phyloP scores from a whole-genome alignment of 1,140 invertebrate species.

The Melitaea cinxia region DNA sequence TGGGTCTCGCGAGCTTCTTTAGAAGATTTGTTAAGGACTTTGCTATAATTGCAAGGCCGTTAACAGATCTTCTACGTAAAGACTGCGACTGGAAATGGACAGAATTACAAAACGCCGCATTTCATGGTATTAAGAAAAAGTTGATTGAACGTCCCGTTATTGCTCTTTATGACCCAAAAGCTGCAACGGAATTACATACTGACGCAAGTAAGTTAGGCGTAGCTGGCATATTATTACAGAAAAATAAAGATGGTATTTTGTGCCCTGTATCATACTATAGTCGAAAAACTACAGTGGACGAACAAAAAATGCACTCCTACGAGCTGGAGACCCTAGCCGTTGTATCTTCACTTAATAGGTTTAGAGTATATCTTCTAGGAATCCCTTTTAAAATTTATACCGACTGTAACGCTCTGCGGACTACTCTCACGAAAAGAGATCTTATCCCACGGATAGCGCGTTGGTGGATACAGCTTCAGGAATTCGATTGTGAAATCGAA shows the following conservation, averaged over 20 bases:
- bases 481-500: not conserved
- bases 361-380: constrained; percentile 67
- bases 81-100: not conserved
- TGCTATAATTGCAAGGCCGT: constrained; percentile 43
- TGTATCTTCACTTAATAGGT: constrained; percentile 68
- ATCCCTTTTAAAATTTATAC: constrained; percentile 75
- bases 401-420: constrained; percentile 41
- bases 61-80: constrained; percentile 50
- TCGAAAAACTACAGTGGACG: constrained; percentile 31
- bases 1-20: constrained; percentile 60
- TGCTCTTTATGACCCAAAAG: constrained; percentile 36
- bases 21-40: constrained; percentile 55
- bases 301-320: constrained; percentile 37
- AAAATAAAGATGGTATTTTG: constrained; percentile 7
- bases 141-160: constrained; percentile 29
- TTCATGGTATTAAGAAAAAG: constrained; percentile 36
- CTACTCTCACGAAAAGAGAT: constrained; percentile 32
- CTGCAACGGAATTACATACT: constrained; percentile 38
- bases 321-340: constrained; percentile 62
- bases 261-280: constrained; percentile 45
- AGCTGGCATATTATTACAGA: constrained; percentile 44
- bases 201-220: constrained; percentile 43
- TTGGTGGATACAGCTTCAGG: constrained; percentile 33
- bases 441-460: too few species aligned
- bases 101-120: constrained; percentile 2